These are phyloP conservation scores for Phthorimaea operculella DNA, from an alignment of 1,140 invertebrate species.

Conservation along the genomic window DNA sequence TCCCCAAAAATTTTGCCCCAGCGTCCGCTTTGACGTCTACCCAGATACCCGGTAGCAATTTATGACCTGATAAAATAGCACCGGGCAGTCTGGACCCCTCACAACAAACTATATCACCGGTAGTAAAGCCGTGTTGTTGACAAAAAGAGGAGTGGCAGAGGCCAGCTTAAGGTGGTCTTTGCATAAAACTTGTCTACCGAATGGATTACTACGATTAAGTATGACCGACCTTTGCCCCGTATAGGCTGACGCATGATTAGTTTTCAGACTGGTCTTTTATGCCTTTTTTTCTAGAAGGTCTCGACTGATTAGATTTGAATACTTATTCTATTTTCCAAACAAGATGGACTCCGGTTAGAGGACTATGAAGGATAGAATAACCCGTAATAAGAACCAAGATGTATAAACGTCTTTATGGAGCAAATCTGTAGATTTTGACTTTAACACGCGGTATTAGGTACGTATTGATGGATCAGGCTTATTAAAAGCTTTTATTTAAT, in stretches of 20 bases:
- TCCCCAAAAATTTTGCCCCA: constrained; percentile 32
- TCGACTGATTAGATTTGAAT: neutral
- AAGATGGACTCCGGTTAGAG: neutral
- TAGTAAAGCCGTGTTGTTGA: neutral
- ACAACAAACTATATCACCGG: constrained; percentile 18
- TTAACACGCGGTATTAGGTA: too few species aligned
- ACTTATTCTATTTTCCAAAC: neutral
- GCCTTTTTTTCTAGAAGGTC: neutral
- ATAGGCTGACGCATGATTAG: constrained; percentile 52
- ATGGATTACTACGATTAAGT: constrained; percentile 61
- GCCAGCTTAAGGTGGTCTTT: constrained; percentile 32
- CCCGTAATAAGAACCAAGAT: too few species aligned
- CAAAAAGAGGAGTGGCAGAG: constrained; percentile 8
- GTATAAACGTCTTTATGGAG: too few species aligned
- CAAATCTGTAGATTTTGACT: too few species aligned
- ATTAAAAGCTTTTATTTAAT: too few species aligned
- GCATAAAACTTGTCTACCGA: constrained; percentile 54
- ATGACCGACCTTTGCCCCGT: constrained; percentile 50
- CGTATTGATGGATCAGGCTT: too few species aligned
- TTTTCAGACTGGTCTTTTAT: constrained; percentile 13
- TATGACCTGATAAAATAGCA: constrained; percentile 56
- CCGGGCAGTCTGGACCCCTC: constrained; percentile 37
- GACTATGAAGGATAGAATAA: neutral
- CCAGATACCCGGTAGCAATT: constrained; percentile 54
- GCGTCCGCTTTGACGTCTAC: constrained; percentile 35